Evolutionary conservation across 1,140 invertebrate genomes (phyloP), one percentile per base, ranked within the genome.

Genomic region (Dinothrombium tinctorium): DNA sequence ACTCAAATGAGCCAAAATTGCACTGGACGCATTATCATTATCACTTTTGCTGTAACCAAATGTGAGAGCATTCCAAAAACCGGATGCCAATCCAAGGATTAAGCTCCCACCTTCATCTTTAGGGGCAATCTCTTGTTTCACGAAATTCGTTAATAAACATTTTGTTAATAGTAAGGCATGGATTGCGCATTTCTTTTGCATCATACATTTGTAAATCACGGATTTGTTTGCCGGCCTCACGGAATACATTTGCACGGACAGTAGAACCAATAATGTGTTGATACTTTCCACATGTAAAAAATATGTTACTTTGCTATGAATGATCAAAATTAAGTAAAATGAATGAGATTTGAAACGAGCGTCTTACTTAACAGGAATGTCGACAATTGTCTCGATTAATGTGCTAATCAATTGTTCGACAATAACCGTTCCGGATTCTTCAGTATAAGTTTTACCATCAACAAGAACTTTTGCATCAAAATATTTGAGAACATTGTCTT

Each of bases 171-270:
- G 57, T n/a, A 71, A 63, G 1, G 76, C 71, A 56, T 74, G 69
- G 49, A 71, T 69, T 28, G 68, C 63, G 56, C 61, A 60, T 52
- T 58, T 58, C 40, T 59, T 59, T 37, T 59, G 49, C 62, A 69
- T 66, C 15, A 69, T 54, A 36, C 53, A 54, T 33, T 50, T 48
- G 47, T 70, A 77, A 43, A 77, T 63, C 12, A 62, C 51, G 19
- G 72, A 72, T 46, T 73, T 72, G 37, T 61, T 62, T 41, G 71
- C 68, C 44, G 63, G 65, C 53, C 70, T 70, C 8, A 73, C 70
- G 50, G 61, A 65, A 49, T 81, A 89, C 59, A 90, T 68, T 59
- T 87, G 82, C 33, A 83, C 73, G 1, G 83, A 87, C 44, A 92
- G 65, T 15, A 92, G 56, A 0, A 84, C 73, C 4, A 92, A 62